phyloP scores from a whole-genome alignment of 2,113 vertebrate species.

The Micromys minutus region DNA sequence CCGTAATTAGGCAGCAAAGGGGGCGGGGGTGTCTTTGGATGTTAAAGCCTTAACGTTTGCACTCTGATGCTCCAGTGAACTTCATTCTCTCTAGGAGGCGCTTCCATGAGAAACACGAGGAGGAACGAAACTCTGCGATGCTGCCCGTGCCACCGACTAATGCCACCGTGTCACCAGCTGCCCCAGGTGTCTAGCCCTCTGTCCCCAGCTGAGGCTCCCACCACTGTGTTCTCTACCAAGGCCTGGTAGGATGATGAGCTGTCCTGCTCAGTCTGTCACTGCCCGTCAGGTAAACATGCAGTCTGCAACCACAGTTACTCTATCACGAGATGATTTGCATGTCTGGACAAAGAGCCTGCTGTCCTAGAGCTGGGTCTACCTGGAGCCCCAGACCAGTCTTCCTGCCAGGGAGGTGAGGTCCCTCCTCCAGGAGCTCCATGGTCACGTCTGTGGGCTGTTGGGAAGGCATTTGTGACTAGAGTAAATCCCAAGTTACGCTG shows the following conservation, averaged over 20 bases:
- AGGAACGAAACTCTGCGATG: neutral
- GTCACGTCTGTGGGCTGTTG: neutral
- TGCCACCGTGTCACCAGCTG: accelerated
- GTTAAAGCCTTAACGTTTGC: accelerated
- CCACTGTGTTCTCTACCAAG: neutral
- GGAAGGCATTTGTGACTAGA: neutral
- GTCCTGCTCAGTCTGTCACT: neutral
- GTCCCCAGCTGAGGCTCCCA: neutral
- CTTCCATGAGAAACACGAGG: neutral
- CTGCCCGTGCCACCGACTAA: accelerated
- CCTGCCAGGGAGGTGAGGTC: accelerated
- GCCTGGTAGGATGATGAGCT: neutral
- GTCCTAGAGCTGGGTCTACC: neutral
- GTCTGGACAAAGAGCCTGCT: neutral
- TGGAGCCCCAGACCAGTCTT: accelerated
- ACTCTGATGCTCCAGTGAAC: accelerated
- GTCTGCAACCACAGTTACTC: neutral
- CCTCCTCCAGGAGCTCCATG: accelerated
- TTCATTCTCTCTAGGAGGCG: neutral
- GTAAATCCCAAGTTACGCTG: neutral
- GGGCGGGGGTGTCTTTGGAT: no score
- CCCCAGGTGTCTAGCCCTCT: accelerated
- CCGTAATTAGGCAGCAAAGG: neutral
- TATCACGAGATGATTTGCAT: accelerated
- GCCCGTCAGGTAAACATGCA: neutral